These are phyloP conservation scores for Carollia perspicillata DNA, from an alignment of 2,113 vertebrate species.

Conservation along the genomic window DNA sequence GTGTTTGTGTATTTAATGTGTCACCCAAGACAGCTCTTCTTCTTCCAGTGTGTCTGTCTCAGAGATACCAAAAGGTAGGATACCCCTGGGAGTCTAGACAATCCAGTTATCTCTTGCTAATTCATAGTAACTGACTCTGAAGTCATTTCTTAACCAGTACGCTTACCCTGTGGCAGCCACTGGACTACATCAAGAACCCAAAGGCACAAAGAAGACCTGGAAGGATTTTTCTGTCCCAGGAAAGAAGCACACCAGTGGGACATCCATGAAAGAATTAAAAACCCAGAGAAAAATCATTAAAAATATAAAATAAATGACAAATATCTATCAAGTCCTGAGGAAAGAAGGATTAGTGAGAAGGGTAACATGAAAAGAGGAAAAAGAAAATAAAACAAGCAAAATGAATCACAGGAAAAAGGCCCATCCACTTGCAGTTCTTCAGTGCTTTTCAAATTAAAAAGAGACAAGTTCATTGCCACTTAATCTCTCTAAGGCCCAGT, in stretches of 20 bases:
- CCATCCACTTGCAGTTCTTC: background rate
- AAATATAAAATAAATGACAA: background rate
- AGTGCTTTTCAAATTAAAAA: background rate
- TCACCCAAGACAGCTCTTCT: too few species aligned
- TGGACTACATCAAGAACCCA: background rate
- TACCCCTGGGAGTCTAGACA: background rate
- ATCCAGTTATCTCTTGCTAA: background rate
- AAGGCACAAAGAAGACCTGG: background rate
- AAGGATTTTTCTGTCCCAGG: background rate
- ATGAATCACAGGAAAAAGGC: background rate
- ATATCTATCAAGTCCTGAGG: background rate
- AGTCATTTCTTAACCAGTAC: background rate
- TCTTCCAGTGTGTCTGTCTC: too few species aligned
- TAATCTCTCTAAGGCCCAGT: background rate
- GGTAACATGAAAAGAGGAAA: background rate
- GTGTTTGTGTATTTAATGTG: too few species aligned
- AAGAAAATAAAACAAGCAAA: background rate
- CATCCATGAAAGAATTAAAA: background rate
- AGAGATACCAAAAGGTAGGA: too few species aligned
- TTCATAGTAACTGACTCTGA: background rate
- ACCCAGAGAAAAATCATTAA: background rate
- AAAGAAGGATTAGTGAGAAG: background rate
- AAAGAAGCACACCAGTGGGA: background rate
- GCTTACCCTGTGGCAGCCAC: background rate
- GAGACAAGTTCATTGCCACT: background rate